Percentiles rank a stretch among this genome's conserved stretches.
Evolutionary conservation across 2,797 vertebrate genomes (phyloP).

Genomic region (Coregonus suidteri): DNA sequence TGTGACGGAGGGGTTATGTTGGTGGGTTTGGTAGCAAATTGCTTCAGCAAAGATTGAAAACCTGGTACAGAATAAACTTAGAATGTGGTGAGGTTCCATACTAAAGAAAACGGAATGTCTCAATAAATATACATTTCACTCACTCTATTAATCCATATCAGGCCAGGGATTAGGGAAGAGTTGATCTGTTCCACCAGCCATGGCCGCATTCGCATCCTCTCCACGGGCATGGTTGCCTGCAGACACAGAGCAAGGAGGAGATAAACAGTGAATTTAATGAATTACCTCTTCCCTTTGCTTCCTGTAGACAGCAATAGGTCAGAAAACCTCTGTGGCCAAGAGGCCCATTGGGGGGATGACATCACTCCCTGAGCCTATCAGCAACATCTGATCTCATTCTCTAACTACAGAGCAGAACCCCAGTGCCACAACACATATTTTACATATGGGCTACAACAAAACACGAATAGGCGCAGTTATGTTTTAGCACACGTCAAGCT

Average conservation of each 20-base stretch:
- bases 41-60: too few species aligned
- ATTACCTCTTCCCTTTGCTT: neutral
- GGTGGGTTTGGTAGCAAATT: neutral
- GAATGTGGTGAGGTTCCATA: neutral
- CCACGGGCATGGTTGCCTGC: slow-evolving; percentile 90
- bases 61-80: too few species aligned
- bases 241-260: neutral
- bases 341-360: neutral
- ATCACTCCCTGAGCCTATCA: neutral
- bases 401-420: neutral
- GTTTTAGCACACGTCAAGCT: neutral
- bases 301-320: neutral
- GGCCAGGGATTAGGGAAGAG: slow-evolving; percentile 89
- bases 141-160: slow-evolving; percentile 96
- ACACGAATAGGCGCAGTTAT: neutral
- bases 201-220: slow-evolving; percentile 97
- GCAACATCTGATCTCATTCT: neutral
- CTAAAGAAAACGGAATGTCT: neutral
- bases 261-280: neutral
- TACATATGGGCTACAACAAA: neutral
- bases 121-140: slow-evolving; percentile 27
- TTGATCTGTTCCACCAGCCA: slow-evolving; percentile 98
- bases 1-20: neutral
- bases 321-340: neutral
- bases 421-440: neutral